Base-by-base conservation (phyloP, 1,140 invertebrate genomes). In the Diorhabda elongata region DNA sequence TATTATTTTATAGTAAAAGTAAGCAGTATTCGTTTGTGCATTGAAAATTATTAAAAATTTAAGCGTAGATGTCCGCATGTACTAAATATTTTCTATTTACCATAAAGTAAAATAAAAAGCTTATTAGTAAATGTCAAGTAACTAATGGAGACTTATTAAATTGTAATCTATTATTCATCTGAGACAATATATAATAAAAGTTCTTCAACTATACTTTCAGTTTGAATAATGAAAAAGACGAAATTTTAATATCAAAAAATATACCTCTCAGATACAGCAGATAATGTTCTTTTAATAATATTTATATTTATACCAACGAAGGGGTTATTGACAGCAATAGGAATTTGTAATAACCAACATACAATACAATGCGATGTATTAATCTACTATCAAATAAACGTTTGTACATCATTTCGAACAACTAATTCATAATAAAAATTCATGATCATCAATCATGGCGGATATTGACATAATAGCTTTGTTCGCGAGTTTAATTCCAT, bases 1-100 rank as follows among this genome's bases (percentile, higher is more conserved):
- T 52, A 52, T 52, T 42, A 6, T 60, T 60, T 60, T 60, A 52
- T 52, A 52, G 59, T 42, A 60, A 60, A 60, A 60, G 59, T 60
- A 41, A 60, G 47, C 59, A 42, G 59, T 60, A 41, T 60, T 60
- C 59, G 47, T 52, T 52, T 52, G 47, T 52, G 47, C 47, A 52
- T 52, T 52, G 47, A 52, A 52, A 8, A 52, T 52, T 52, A 52
- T 26, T 26, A 65, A 52, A 58, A 56, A 52, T 56, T 52, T 52
- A 52, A 52, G 47, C 47, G 47, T 52, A 52, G 47, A 52, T 52
- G 47, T 52, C 47, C 47, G 47, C 47, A 52, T 52, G 47, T 52
- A 52, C 47, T n/a, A 52, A 26, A 52, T 52, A 52, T 52, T 52
- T 52, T 52, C 47, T 52, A 52, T 52, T 26, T 26, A 26, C 26